Evolutionary conservation across 2,888 invertebrate genomes (phyloP).

Genomic region (Leptinotarsa tumamoca): DNA sequence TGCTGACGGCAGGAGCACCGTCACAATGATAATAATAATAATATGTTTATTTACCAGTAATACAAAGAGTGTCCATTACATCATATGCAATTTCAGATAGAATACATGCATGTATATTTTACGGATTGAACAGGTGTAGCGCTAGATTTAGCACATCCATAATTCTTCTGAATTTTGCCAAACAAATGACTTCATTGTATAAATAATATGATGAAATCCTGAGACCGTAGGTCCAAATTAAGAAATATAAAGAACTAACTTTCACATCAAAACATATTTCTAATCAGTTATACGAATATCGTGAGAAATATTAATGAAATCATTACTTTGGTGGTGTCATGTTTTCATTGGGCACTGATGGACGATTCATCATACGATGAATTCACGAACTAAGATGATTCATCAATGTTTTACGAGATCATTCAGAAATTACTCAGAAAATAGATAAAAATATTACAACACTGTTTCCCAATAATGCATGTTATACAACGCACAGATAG

Average conservation of each 20-base stretch:
- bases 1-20: too few species aligned
- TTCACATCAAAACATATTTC: background rate
- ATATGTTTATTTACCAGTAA: too few species aligned
- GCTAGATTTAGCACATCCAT: too few species aligned
- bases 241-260: background rate
- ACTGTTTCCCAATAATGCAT: background rate
- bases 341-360: background rate
- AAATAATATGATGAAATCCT: too few species aligned
- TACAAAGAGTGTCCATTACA: too few species aligned
- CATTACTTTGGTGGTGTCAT: background rate
- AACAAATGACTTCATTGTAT: too few species aligned
- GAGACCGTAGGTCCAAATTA: too few species aligned
- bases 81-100: too few species aligned
- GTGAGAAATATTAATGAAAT: background rate
- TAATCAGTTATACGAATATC: background rate
- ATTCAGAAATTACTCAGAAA: background rate
- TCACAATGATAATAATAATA: too few species aligned
- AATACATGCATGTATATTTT: too few species aligned
- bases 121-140: too few species aligned
- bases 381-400: background rate
- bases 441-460: slow-evolving; percentile 1
- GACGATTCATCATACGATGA: background rate
- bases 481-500: background rate
- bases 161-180: too few species aligned
- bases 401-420: slow-evolving; percentile 10